Conservation (phyloP, 2,113 vertebrate genomes). For the Anguilla rostrata region DNA sequence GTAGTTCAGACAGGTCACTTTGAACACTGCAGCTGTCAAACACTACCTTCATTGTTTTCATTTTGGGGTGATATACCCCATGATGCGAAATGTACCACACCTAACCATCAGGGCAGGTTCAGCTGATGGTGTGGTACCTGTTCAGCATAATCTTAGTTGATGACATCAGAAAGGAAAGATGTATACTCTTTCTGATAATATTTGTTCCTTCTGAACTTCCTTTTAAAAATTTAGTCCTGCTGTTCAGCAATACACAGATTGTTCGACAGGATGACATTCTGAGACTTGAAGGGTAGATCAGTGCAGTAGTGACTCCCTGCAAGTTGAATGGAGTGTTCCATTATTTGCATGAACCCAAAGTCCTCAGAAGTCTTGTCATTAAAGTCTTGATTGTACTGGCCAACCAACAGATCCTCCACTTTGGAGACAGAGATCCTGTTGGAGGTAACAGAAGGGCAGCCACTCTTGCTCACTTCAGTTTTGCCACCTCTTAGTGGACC, state of each 20-base stretch:
- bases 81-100: conserved; percentile 25
- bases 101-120: not conserved
- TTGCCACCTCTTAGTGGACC: not conserved
- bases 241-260: not conserved
- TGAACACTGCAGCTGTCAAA: conserved; percentile 22
- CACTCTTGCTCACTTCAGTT: not conserved
- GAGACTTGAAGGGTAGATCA: not conserved
- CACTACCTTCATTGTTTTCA: conserved; percentile 19
- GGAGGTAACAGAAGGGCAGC: not conserved
- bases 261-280: not conserved
- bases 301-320: not conserved
- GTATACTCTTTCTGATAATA: conserved; percentile 8
- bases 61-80: conserved; percentile 25
- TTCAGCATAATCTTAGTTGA: conserved; percentile 15
- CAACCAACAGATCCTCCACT: conserved; percentile 10
- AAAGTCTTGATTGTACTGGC: conserved; percentile 1
- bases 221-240: not conserved
- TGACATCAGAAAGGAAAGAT: not conserved
- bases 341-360: not conserved
- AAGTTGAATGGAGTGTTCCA: not conserved
- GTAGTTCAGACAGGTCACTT: conserved; percentile 16
- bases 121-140: conserved; percentile 1
- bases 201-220: not conserved
- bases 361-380: not conserved
- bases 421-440: conserved; percentile 20